These are phyloP conservation scores for Misgurnus anguillicaudatus DNA, from an alignment of 2,113 vertebrate species.

Conservation along the genomic window DNA sequence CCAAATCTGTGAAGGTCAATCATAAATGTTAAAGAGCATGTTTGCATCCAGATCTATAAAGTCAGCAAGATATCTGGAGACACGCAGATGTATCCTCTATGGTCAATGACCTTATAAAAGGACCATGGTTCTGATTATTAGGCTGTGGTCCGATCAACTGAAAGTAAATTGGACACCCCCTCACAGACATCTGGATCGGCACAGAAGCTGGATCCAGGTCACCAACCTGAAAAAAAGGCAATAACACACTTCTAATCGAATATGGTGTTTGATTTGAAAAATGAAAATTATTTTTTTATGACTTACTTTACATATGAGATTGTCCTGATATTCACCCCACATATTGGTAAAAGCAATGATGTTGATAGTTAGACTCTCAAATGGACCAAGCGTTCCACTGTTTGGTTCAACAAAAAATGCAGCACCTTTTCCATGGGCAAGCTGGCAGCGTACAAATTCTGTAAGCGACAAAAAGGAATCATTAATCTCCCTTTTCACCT, in stretches of 20 bases:
- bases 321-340: slow-evolving; percentile 93
- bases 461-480: slow-evolving; percentile 37
- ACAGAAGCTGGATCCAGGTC: slow-evolving; percentile 75
- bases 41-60: neutral
- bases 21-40: neutral
- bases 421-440: slow-evolving; percentile 85
- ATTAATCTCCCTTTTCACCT: neutral
- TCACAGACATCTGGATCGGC: slow-evolving; percentile 82
- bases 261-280: neutral
- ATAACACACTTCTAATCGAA: neutral
- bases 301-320: slow-evolving; percentile 84
- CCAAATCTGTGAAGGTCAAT: slow-evolving; percentile 79
- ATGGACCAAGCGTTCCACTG: slow-evolving; percentile 77
- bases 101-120: slow-evolving; percentile 76
- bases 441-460: slow-evolving; percentile 79
- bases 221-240: slow-evolving; percentile 76
- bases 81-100: neutral
- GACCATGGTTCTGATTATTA: slow-evolving; percentile 69
- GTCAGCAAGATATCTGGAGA: neutral
- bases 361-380: slow-evolving; percentile 77
- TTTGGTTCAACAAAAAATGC: slow-evolving; percentile 76
- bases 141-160: slow-evolving; percentile 77
- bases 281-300: neutral
- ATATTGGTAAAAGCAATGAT: slow-evolving; percentile 86
- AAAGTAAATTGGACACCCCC: slow-evolving; percentile 89